These are phyloP conservation scores for Ailuropoda melanoleuca DNA, from an alignment of 2,113 vertebrate genomes.

Conservation along the genomic window DNA sequence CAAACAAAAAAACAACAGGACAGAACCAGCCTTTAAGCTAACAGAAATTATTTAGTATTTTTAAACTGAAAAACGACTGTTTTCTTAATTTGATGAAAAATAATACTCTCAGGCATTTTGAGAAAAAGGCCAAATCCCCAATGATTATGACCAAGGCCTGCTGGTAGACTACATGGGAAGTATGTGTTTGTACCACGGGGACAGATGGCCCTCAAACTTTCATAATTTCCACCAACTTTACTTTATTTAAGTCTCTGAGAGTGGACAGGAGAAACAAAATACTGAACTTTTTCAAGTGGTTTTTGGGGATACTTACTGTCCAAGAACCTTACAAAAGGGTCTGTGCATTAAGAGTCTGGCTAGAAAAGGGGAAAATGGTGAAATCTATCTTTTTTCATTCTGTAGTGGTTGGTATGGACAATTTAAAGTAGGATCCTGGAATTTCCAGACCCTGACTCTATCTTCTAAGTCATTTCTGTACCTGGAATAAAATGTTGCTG, in stretches of 20 bases:
- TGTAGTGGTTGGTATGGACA: slow-evolving; percentile 68
- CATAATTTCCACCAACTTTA: slow-evolving; percentile 29
- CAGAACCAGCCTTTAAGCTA: background rate
- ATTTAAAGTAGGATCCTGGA: slow-evolving; percentile 79
- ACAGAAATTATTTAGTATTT: slow-evolving; percentile 3
- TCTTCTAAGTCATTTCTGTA: slow-evolving; percentile 86
- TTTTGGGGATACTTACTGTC: slow-evolving; percentile 45
- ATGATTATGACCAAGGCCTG: slow-evolving; percentile 55
- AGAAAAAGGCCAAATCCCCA: background rate
- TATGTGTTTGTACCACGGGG: background rate
- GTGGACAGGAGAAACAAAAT: slow-evolving; percentile 58
- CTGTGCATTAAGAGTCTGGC: slow-evolving; percentile 35
- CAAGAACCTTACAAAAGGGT: slow-evolving; percentile 24
- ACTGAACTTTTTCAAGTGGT: slow-evolving; percentile 41
- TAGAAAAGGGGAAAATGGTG: slow-evolving; percentile 16
- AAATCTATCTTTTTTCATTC: slow-evolving; percentile 64
- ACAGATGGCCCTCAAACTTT: background rate
- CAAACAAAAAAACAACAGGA: background rate
- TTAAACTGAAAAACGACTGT: slow-evolving; percentile 54
- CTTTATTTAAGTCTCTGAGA: slow-evolving; percentile 58
- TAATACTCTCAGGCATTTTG: slow-evolving; percentile 66
- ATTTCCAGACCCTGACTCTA: slow-evolving; percentile 82
- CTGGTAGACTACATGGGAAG: slow-evolving; percentile 31
- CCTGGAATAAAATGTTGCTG: slow-evolving; percentile 87
- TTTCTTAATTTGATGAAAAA: slow-evolving; percentile 74